Base-by-base conservation (phyloP, 2,797 vertebrate genomes). In the Coregonus suidteri region DNA sequence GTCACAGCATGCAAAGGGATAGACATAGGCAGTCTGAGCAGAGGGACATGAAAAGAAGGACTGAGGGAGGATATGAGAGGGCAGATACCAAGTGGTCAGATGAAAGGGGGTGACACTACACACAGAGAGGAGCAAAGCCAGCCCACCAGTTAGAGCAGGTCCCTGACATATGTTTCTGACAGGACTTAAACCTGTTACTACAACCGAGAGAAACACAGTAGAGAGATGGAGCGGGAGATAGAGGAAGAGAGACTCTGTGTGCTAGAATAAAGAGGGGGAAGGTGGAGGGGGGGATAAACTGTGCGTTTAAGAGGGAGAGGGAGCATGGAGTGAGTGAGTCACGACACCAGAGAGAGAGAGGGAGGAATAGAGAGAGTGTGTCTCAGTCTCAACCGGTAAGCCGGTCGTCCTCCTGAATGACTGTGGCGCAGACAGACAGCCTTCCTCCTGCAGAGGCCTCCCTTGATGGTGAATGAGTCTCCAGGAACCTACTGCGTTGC, bases 391-490 rank as follows among this genome's bases (percentile, higher is more conserved):
- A 25, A 25, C 25, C 25, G 1, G 76, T 56, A 54, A 86, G 83
- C 82, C 47, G 73, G 89, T 86, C 71, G n/a, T 87, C 85, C 84
- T 76, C 81, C 81, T 81, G 67, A 70, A 71, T 81, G 88, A 85
- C 87, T 87, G 83, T 76, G 81, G 87, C 1, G 75, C 87, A 90
- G 87, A 85, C 87, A 69, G 84, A 35, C 80, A 85, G 85, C 80
- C 88, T 86, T 88, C 86, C 80, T 81, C 79, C 86, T 87, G 4
- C 64, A 88, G 82, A 87, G 84, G 86, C 86, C 83, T 86, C 81
- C 84, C 77, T 82, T 77, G 89, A 83, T 83, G 85, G 88, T 88
- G 81, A 87, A 71, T 85, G 79, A 85, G 73, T 31, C 65, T 67
- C 65, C 31, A 14, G 65, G 65, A 67, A 31, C 65, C 15, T 30